phyloP scores from a whole-genome alignment of 2,888 invertebrate species.

The Tenthredo mesomela region DNA sequence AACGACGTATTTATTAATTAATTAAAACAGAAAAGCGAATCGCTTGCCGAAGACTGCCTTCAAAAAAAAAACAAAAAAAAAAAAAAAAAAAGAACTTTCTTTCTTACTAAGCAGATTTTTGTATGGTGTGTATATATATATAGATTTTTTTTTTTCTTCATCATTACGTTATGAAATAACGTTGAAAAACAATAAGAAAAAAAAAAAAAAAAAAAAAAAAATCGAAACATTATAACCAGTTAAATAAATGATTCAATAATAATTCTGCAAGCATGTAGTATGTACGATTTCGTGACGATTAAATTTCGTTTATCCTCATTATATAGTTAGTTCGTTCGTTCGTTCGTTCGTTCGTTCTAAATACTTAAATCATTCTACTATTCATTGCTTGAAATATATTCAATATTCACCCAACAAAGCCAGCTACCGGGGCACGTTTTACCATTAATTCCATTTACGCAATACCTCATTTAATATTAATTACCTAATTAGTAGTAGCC shows the following conservation, averaged over 20 bases:
- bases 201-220: background rate
- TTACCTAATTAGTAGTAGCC: background rate
- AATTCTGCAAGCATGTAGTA: conserved; percentile 35
- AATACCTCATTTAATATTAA: background rate
- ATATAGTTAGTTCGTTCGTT: background rate
- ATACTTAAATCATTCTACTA: background rate
- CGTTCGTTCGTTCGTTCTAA: background rate
- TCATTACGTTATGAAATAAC: conserved; percentile 13
- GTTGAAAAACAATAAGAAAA: background rate
- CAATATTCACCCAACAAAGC: background rate
- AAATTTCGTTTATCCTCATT: conserved; percentile 1
- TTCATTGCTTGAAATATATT: background rate
- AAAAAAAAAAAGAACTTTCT: background rate
- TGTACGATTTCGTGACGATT: background rate
- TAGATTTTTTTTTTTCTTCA: background rate
- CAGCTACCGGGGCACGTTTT: background rate
- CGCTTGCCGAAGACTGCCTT: conserved; percentile 33
- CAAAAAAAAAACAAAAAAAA: background rate
- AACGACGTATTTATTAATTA: background rate
- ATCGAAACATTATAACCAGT: conserved; percentile 6
- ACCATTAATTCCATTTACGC: background rate
- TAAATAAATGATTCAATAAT: conserved; percentile 27
- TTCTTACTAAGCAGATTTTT: conserved; percentile 27
- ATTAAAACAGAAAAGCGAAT: conserved; percentile 2
- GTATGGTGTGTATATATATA: conserved; percentile 1